These are phyloP conservation scores for Aradophagus sp. DNA, from an alignment of 1,140 invertebrate species.

Conservation along the genomic window DNA sequence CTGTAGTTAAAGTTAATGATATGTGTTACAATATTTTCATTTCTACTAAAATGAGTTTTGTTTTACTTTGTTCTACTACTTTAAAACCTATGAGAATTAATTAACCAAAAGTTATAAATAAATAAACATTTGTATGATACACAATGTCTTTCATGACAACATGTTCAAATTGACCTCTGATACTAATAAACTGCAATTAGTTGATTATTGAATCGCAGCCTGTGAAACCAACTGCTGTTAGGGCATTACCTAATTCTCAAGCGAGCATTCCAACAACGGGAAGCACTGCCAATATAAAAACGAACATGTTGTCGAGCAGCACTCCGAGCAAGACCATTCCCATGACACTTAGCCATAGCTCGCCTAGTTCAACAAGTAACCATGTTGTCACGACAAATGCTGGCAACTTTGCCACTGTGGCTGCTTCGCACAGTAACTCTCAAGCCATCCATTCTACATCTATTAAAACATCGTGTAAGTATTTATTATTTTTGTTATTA, in stretches of 20 bases:
- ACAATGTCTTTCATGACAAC: no score
- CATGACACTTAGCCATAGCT: slow-evolving; percentile 78
- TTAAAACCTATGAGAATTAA: no score
- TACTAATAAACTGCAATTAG: slow-evolving; percentile 41
- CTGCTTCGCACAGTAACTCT: slow-evolving; percentile 76
- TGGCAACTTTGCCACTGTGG: slow-evolving; percentile 80
- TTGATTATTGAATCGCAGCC: slow-evolving; percentile 74
- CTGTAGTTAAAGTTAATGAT: no score
- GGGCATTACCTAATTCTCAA: slow-evolving; percentile 79
- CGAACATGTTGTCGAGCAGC: slow-evolving; percentile 74
- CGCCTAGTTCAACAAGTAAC: slow-evolving; percentile 77
- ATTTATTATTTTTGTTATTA: slow-evolving; percentile 1
- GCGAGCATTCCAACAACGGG: slow-evolving; percentile 76
- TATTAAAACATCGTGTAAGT: slow-evolving; percentile 74
- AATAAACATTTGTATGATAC: no score
- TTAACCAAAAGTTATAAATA: no score
- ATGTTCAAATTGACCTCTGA: no score
- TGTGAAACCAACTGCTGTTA: slow-evolving; percentile 84
- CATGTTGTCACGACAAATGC: slow-evolving; percentile 74
- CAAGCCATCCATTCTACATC: slow-evolving; percentile 74
- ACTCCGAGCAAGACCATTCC: slow-evolving; percentile 77
- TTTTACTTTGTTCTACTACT: no score
- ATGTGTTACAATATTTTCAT: no score
- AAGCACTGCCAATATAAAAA: slow-evolving; percentile 73
- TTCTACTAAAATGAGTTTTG: no score